phyloP scores from a whole-genome alignment of 2,797 vertebrate genomes.

The Lates japonicus region DNA sequence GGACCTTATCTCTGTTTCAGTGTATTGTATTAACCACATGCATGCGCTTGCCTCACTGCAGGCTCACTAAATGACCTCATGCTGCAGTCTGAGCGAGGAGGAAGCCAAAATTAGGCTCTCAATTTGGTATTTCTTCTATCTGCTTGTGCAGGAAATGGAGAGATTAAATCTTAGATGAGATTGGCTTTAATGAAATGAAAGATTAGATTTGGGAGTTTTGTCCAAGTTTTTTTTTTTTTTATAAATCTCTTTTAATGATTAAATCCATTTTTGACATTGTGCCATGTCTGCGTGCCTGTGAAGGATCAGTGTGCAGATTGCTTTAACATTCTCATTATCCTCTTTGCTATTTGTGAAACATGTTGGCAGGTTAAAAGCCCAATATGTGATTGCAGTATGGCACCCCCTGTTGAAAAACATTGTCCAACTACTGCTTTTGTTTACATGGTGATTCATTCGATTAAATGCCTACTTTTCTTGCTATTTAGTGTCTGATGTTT shows the following conservation, averaged over 20 bases:
- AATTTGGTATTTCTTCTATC: conserved; percentile 73
- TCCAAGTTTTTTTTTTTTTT: conserved; percentile 63
- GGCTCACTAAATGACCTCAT: conserved; percentile 70
- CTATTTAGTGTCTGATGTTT: conserved; percentile 22
- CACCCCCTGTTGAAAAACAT: conserved; percentile 42
- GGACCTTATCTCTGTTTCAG: conserved; percentile 53
- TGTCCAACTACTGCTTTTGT: conserved; percentile 48
- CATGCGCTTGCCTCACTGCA: conserved; percentile 46
- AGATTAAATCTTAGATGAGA: conserved; percentile 81
- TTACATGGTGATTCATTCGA: conserved; percentile 30
- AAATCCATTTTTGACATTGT: conserved; percentile 78
- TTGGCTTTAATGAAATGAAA: conserved; percentile 82
- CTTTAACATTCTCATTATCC: conserved; percentile 77
- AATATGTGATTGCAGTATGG: conserved; percentile 55
- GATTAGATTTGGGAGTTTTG: conserved; percentile 78
- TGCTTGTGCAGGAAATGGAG: conserved; percentile 80
- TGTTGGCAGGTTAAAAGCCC: conserved; percentile 71
- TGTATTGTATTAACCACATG: conserved; percentile 52
- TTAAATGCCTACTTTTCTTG: conserved; percentile 15
- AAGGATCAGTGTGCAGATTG: conserved; percentile 80
- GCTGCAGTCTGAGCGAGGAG: conserved; percentile 62
- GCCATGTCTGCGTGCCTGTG: conserved; percentile 71
- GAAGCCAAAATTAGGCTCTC: conserved; percentile 69
- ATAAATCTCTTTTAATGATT: conserved; percentile 76
- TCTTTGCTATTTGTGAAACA: conserved; percentile 72